Percentiles rank a stretch among this genome's conserved stretches.
Evolutionary conservation across 2,797 vertebrate species (phyloP).

Genomic region (Gila robusta): DNA sequence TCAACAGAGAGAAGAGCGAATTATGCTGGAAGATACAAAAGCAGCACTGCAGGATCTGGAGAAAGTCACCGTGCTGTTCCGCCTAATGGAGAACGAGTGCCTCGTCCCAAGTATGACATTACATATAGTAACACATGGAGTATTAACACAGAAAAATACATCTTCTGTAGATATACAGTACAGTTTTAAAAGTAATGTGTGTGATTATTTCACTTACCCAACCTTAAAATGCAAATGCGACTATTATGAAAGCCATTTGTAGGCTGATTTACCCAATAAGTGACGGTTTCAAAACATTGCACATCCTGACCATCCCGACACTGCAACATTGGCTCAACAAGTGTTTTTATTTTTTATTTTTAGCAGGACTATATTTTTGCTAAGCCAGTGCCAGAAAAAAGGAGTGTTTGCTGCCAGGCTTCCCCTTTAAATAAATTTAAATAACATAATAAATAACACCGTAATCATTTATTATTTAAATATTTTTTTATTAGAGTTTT

Average conservation of each 20-base stretch:
- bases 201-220: not conserved
- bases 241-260: too few relatives aligned
- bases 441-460: not conserved
- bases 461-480: too few relatives aligned
- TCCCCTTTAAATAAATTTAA: not conserved
- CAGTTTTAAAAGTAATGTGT: not conserved
- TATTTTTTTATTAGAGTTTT: not conserved
- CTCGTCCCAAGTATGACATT: conserved; percentile 91
- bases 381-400: not conserved
- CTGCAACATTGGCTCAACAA: too few relatives aligned
- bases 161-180: not conserved
- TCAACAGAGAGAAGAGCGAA: conserved; percentile 89
- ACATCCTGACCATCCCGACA: too few relatives aligned
- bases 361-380: not conserved
- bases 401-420: not conserved
- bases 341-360: too few relatives aligned
- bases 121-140: not conserved
- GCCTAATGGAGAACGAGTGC: conserved; percentile 90
- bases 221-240: not conserved
- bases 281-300: too few relatives aligned
- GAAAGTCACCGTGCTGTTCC: conserved; percentile 94
- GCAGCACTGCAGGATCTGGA: conserved; percentile 92
- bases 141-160: conserved; percentile 6
- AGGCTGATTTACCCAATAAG: too few relatives aligned
- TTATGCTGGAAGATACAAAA: conserved; percentile 95